Evolutionary conservation across 2,888 invertebrate genomes (phyloP), one percentile per base, ranked within the genome.

Genomic region (Eupithecia centaureata): DNA sequence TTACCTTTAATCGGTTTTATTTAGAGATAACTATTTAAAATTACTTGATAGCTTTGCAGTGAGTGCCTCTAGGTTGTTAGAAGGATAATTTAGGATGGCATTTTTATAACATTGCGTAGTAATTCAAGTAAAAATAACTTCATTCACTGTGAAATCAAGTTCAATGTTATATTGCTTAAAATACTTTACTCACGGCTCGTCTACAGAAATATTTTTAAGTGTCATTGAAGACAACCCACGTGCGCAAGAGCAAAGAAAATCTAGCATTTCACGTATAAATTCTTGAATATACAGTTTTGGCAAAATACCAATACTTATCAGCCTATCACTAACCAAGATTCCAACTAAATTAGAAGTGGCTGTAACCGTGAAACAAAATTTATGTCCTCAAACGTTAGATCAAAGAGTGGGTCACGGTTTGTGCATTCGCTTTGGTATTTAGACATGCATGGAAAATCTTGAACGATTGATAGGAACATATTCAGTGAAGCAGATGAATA

Each of bases 161-260:
- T 86, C 86, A 87, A 84, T 86, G 85, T 77, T 80, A 79, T 78
- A 72, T 75, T 78, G 83, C 83, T 84, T 83, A 80, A 83, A 85
- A 85, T 84, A 84, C 77, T 81, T 82, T 80, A 82, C 80, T 73
- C 80, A 74, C 77, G 71, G 72, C 74, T 68, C 47, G 65, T 63
- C 61, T 57, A 75, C 75, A 70, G 73, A 79, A 78, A 77, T 77
- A 80, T 75, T 77, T 76, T 71, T 63, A 75, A 76, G 70, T 78
- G 78, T 77, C 81, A 83, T 81, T 83, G 79, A 82, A 79, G 78
- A 77, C 78, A 73, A 69, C 74, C 76, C 78, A 78, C 74, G 68
- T 75, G 65, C 72, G 73, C 81, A 73, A 77, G 74, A 73, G 67
- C 66, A 76, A 69, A 73, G 69, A 70, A 70, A 73, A 74, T 77